phyloP scores from a whole-genome alignment of 2,888 invertebrate species.

The Clostera curtula region DNA sequence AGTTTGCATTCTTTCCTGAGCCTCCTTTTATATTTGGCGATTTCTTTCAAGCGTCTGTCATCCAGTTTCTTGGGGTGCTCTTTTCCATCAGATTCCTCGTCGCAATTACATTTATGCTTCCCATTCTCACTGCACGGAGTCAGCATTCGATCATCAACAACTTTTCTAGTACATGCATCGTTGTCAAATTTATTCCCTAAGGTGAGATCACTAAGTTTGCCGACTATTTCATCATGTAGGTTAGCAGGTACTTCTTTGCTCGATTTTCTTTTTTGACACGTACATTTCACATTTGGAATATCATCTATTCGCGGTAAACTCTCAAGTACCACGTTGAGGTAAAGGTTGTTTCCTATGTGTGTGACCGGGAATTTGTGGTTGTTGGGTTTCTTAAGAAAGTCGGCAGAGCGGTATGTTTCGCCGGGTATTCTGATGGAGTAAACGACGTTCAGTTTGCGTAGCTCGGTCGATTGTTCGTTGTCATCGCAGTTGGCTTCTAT shows the following conservation, averaged over 20 bases:
- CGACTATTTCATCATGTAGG: slow-evolving; percentile 51
- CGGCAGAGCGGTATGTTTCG: slow-evolving; percentile 70
- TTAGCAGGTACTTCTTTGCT: slow-evolving; percentile 45
- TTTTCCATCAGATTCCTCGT: slow-evolving; percentile 78
- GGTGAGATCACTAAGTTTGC: slow-evolving; percentile 63
- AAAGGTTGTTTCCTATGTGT: slow-evolving; percentile 77
- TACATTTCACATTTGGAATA: slow-evolving; percentile 77
- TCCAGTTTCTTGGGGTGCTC: slow-evolving; percentile 49
- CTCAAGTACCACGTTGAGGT: slow-evolving; percentile 76
- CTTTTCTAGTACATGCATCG: slow-evolving; percentile 25
- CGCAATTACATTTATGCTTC: slow-evolving; percentile 85
- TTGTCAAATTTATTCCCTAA: slow-evolving; percentile 39
- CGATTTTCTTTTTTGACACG: slow-evolving; percentile 50
- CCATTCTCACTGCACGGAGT: slow-evolving; percentile 82
- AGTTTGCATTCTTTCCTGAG: slow-evolving; percentile 60
- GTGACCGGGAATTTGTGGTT: slow-evolving; percentile 84
- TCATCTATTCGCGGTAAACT: slow-evolving; percentile 84
- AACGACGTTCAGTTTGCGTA: slow-evolving; percentile 71
- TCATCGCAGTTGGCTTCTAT: slow-evolving; percentile 61
- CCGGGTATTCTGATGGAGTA: slow-evolving; percentile 82
- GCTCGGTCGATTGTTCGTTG: slow-evolving; percentile 34
- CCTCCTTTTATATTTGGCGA: slow-evolving; percentile 63
- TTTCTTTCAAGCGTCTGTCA: slow-evolving; percentile 58
- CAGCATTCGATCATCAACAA: slow-evolving; percentile 82
- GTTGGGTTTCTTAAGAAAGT: slow-evolving; percentile 74